These are phyloP conservation scores for Samia ricini DNA, from an alignment of 1,140 invertebrate species.

Conservation along the genomic window DNA sequence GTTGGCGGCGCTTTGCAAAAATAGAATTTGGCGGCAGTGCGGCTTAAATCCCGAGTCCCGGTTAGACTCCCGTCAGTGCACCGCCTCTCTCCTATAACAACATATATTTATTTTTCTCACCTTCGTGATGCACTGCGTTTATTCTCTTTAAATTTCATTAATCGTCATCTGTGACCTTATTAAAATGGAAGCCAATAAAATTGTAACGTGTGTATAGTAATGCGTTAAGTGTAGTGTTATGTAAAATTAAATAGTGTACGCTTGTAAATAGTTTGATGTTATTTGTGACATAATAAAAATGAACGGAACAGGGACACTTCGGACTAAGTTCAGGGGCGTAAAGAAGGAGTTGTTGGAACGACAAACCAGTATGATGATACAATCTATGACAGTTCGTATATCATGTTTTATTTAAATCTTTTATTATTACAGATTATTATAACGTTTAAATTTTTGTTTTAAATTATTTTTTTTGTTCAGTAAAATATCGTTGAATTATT, in stretches of 20 bases:
- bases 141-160: neutral
- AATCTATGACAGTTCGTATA: constrained; percentile 86
- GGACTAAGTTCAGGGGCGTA: constrained; percentile 85
- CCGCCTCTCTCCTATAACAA: constrained; percentile 53
- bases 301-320: constrained; percentile 66
- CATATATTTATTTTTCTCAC: constrained; percentile 39
- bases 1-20: constrained; percentile 73
- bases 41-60: constrained; percentile 61
- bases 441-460: neutral
- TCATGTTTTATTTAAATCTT: neutral
- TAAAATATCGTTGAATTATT: too few relatives aligned
- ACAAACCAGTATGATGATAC: constrained; percentile 83
- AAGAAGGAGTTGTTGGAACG: constrained; percentile 85
- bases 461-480: neutral
- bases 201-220: neutral
- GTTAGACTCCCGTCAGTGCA: constrained; percentile 57
- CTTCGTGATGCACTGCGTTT: constrained; percentile 14
- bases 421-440: neutral
- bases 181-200: neutral
- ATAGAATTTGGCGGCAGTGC: constrained; percentile 74
- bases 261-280: neutral
- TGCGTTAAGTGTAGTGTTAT: constrained; percentile 3
- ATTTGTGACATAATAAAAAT: constrained; percentile 32
- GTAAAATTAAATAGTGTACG: constrained; percentile 2
- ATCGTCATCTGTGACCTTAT: neutral